Evolutionary conservation across 2,113 vertebrate genomes (phyloP).

Genomic region (Mustela nigripes): DNA sequence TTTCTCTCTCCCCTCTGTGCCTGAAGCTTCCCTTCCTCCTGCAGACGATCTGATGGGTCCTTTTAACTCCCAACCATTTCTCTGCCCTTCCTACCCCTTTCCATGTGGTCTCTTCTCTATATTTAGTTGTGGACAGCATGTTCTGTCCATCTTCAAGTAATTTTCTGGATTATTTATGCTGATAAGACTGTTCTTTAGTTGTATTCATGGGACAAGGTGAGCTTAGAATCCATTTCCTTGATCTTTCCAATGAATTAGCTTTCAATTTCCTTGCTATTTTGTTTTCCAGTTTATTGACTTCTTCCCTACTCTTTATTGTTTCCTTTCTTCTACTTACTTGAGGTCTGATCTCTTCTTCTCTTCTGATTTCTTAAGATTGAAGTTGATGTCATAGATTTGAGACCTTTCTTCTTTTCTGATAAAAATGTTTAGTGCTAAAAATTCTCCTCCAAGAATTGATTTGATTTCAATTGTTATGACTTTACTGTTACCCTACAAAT

Average conservation of each 20-base stretch:
- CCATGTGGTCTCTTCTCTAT: neutral
- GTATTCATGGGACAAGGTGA: neutral
- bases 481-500: neutral
- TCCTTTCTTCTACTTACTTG: constrained; percentile 1
- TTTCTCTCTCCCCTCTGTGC: neutral
- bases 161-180: neutral
- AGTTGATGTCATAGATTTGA: neutral
- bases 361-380: neutral
- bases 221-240: neutral
- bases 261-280: neutral
- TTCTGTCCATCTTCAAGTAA: neutral
- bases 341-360: neutral
- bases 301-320: neutral
- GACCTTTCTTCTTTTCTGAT: neutral
- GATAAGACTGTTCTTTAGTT: neutral
- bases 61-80: neutral
- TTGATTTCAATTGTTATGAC: neutral
- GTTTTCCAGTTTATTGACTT: neutral
- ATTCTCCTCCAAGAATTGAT: neutral
- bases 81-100: neutral
- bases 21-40: neutral
- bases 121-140: neutral
- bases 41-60: neutral
- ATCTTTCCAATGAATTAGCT: neutral
- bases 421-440: neutral